Conservation (phyloP, 2,888 invertebrate species). For the Rapana venosa region DNA sequence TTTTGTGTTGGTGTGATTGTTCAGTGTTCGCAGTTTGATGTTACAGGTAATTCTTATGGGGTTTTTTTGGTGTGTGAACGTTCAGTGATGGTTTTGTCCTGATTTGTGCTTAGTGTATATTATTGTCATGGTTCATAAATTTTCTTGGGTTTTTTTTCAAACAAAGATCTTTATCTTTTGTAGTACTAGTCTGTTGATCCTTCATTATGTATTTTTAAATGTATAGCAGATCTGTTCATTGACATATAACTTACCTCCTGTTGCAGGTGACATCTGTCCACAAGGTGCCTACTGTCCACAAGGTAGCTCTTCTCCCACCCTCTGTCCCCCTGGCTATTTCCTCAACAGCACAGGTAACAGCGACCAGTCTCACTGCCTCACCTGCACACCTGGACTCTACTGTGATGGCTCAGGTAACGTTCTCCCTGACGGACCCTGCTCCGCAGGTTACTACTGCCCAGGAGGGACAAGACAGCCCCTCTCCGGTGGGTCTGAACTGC, state of each 20-base stretch:
- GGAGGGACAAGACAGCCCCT: slow-evolving; percentile 68
- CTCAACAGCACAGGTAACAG: slow-evolving; percentile 69
- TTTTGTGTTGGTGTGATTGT: background rate
- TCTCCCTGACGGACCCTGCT: slow-evolving; percentile 68
- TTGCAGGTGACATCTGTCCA: slow-evolving; percentile 72
- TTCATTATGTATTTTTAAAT: background rate
- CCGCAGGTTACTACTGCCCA: slow-evolving; percentile 74
- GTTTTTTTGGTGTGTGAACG: no score
- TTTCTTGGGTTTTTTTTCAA: no score
- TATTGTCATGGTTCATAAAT: no score
- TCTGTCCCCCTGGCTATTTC: slow-evolving; percentile 65
- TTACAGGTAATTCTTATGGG: no score
- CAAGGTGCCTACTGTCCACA: slow-evolving; percentile 66
- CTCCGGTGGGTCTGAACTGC: slow-evolving; percentile 70
- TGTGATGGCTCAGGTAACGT: slow-evolving; percentile 69
- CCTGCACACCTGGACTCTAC: slow-evolving; percentile 66
- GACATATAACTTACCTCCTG: slow-evolving; percentile 14
- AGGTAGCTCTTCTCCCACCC: slow-evolving; percentile 61
- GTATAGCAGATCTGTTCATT: background rate
- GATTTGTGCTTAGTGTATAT: no score
- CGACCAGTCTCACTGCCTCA: slow-evolving; percentile 61
- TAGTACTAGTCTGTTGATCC: background rate
- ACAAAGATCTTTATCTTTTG: no score
- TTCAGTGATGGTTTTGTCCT: no score
- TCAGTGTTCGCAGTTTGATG: background rate